Base-by-base conservation (phyloP, 2,797 vertebrate genomes). In the Toxotes lorentzi region DNA sequence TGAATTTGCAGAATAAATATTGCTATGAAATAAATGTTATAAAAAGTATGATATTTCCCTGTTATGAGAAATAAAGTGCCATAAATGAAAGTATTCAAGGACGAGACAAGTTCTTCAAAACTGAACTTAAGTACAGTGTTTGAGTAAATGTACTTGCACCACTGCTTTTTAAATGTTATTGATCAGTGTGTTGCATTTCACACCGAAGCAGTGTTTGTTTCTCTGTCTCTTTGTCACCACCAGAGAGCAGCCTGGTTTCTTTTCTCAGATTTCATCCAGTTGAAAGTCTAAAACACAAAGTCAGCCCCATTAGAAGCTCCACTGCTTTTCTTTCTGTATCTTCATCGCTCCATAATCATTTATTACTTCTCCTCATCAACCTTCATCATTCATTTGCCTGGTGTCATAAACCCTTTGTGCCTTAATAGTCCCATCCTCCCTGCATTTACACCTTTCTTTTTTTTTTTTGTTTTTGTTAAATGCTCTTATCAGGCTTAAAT, bases 201-300 rank as follows among this genome's bases (percentile, higher is more conserved):
- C 24, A 50, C 5, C 30, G 17, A 2, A 38, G 0, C 21, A 45
- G 27, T 38, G 41, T 34, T 47, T 56, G 24, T 57, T 78, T 48
- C 48, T 19, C 24, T 57, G 76, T 48, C 48, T 19, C 24, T 13
- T 35, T 68, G 27, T 69, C 38, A 54, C 91, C 93, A 89, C 81
- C 76, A 88, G 93, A 91, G 88, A 68, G 91, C 92, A 92, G 74
- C 24, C 67, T 88, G 43, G 84, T 70, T 41, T 84, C 67, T 81
- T 65, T 10, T 75, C 48, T 85, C 23, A 40, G 19, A 82, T 74
- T 56, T 11, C 45, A 6, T 38, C 41, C 54, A 17, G 10, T 53
- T 32, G 1, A 43, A 76, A 21, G 19, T 34, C 13, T 41, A 6
- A 61, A 58, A 30, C 30, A 43, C 21, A 32, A 50, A 71, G 30